phyloP scores from a whole-genome alignment of 2,113 vertebrate species.

The Pteruthius melanotis region DNA sequence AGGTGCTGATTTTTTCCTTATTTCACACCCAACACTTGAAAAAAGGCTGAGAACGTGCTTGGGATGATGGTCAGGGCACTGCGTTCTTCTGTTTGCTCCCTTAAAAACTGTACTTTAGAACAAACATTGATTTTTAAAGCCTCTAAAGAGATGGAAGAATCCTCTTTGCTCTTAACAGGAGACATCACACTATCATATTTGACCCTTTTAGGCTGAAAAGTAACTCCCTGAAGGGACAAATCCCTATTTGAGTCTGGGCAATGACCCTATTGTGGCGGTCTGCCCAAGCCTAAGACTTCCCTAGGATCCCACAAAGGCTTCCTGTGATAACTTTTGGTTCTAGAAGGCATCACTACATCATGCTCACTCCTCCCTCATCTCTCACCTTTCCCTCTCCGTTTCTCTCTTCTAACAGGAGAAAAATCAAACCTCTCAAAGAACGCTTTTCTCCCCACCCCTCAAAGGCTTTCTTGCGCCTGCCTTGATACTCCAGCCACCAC shows the following conservation, averaged over 20 bases:
- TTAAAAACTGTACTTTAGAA: background rate
- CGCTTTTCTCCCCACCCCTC: background rate
- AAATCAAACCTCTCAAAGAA: background rate
- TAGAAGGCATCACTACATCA: background rate
- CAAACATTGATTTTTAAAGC: background rate
- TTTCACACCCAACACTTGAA: background rate
- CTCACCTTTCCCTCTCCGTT: background rate
- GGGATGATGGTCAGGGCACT: background rate
- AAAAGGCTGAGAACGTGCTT: background rate
- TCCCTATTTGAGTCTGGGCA: background rate
- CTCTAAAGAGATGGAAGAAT: background rate
- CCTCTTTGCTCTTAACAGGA: background rate
- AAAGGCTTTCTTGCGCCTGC: background rate
- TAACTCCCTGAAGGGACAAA: background rate
- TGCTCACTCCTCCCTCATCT: background rate
- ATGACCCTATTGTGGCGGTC: background rate
- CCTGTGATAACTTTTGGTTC: background rate
- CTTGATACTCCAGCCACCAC: background rate
- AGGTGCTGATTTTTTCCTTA: background rate
- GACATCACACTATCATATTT: background rate
- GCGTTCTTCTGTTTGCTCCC: background rate
- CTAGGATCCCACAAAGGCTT: background rate
- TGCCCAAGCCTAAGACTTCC: background rate
- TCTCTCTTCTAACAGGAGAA: background rate
- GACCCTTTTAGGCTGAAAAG: background rate